phyloP scores from a whole-genome alignment of 2,888 invertebrate genomes.

The Microctonus hyperodae region DNA sequence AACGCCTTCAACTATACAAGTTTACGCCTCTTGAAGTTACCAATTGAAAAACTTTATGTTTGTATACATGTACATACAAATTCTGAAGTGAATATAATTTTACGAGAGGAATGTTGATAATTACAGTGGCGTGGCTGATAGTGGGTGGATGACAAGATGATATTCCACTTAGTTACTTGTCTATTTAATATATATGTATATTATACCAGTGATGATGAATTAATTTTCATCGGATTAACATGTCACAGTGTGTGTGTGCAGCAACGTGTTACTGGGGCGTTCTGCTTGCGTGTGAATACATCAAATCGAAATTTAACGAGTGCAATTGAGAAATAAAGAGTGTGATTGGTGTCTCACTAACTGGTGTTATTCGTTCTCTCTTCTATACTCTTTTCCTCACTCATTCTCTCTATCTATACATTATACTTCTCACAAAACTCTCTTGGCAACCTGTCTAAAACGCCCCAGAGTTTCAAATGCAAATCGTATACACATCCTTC shows the following conservation, averaged over 20 bases:
- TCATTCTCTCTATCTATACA: background rate
- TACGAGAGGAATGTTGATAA: background rate
- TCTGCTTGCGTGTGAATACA: background rate
- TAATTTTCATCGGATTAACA: slow-evolving; percentile 13
- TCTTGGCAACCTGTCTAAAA: slow-evolving; percentile 23
- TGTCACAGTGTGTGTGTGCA: background rate
- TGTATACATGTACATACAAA: background rate
- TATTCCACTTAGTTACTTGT: slow-evolving; percentile 11
- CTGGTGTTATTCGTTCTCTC: background rate
- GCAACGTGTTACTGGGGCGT: background rate
- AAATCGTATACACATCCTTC: slow-evolving; percentile 12
- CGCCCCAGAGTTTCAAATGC: slow-evolving; percentile 29
- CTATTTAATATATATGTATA: background rate
- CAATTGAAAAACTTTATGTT: background rate
- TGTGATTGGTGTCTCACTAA: slow-evolving; percentile 12
- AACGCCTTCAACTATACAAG: background rate
- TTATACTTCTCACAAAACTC: background rate
- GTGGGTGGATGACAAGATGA: background rate
- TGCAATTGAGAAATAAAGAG: slow-evolving; percentile 13
- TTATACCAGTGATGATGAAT: background rate
- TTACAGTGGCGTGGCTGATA: background rate
- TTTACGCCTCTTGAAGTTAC: background rate
- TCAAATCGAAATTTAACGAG: slow-evolving; percentile 27
- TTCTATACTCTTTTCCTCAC: background rate
- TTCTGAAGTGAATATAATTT: background rate